Conservation (phyloP, 2,797 vertebrate genomes). For the Lagocephalus sceleratus region DNA sequence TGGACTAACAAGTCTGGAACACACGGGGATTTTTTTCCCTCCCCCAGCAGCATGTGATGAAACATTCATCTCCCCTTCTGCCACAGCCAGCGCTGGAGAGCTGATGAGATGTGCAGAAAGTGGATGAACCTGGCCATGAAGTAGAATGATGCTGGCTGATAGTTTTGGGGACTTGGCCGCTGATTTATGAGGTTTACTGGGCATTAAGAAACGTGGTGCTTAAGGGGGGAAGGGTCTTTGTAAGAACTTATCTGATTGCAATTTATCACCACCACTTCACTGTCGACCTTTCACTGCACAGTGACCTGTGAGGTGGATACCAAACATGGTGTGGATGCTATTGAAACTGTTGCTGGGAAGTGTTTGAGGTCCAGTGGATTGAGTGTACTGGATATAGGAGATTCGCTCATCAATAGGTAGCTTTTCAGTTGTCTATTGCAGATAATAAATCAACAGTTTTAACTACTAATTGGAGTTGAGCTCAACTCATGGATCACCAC, state of each 20-base stretch:
- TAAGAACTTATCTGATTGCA: conserved; percentile 68
- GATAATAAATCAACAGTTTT: too few species aligned
- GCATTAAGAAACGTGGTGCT: conserved; percentile 47
- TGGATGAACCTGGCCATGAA: conserved; percentile 25
- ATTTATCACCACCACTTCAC: conserved; percentile 71
- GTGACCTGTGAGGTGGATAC: conserved; percentile 51
- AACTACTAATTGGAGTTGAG: too few species aligned
- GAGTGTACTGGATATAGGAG: conserved; percentile 24
- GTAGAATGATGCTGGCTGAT: conserved; percentile 14
- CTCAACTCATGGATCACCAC: too few species aligned
- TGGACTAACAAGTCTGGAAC: conserved; percentile 5
- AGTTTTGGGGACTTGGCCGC: conserved; percentile 15
- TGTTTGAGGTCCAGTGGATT: background rate
- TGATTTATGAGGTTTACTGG: conserved; percentile 74
- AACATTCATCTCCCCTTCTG: conserved; percentile 41
- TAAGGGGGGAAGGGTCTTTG: conserved; percentile 50
- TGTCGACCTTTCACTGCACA: conserved; percentile 24
- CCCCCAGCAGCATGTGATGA: conserved; percentile 20
- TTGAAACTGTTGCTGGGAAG: conserved; percentile 25
- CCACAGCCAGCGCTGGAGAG: conserved; percentile 6
- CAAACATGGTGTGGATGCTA: conserved; percentile 47
- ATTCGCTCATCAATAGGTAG: background rate
- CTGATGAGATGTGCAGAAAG: conserved; percentile 33
- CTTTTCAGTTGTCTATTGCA: too few species aligned
- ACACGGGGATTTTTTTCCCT: conserved; percentile 6